Evolutionary conservation across 2,888 invertebrate genomes (phyloP), one percentile per base, ranked within the genome.

Genomic region (Cataglyphis cursor): DNA sequence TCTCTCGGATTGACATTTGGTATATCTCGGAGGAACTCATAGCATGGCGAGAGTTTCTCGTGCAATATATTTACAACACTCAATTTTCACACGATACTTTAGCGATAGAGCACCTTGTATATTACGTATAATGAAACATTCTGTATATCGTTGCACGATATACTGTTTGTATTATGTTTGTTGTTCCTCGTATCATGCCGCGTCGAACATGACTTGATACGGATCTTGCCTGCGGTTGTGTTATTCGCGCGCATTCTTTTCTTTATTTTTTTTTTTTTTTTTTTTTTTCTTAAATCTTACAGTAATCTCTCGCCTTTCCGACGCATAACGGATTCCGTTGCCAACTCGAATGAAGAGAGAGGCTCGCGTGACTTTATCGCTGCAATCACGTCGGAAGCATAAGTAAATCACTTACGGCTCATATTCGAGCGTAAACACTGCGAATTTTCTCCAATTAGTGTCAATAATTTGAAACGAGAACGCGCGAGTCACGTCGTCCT

Each of bases 371-470:
- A 78, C 78, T 66, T 31, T 21, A 65, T 41, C 41, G 24, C 10
- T 68, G 57, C 38, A 41, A 76, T 54, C 31, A 15, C 38, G 38
- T 18, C 41, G 44, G 70, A 70, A 44, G 21, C 57, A 10, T 18
- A 24, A 68, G 24, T 59, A 21, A 68, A 57, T 78, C 68, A 41
- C 41, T 51, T 54, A 38, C 9, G 12, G 21, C 41, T 54, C 18
- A 66, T 28, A 44, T 44, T 80, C 41, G 31, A 28, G 68, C 78
- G 21, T 78, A 78, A 68, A 78, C 41, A 59, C 12, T 28, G 31
- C 59, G 57, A 68, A 59, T 68, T 78, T 70, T 80, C 78, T 80
- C 78, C 44, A 80, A 80, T 80, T 80, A 80, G 78, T 70, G 59
- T 24, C 70, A 35, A 68, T 80, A 80, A 48, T 44, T 61, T 6